phyloP scores from a whole-genome alignment of 2,113 vertebrate species.

The Coracopsis vasa region DNA sequence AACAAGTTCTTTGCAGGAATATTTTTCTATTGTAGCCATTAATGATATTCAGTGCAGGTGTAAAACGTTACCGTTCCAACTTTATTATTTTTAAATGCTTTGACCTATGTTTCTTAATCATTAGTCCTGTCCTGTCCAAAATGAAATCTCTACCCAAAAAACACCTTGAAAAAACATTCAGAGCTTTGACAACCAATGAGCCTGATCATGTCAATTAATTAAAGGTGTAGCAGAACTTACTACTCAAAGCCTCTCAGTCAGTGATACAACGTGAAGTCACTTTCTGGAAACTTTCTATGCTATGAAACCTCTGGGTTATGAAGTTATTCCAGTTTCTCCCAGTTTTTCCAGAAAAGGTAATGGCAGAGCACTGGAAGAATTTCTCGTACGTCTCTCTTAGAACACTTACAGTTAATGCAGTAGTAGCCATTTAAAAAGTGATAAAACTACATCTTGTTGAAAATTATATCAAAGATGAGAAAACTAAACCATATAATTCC shows the following conservation, averaged over 20 bases:
- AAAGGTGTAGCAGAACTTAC: not conserved
- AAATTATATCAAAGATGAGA: not conserved
- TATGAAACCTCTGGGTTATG: not conserved
- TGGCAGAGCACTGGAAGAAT: not conserved
- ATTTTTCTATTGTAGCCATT: not conserved
- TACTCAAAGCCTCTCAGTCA: not conserved
- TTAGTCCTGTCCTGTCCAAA: not conserved
- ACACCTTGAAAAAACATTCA: not conserved
- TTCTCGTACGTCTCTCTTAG: not conserved
- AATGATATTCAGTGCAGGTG: not conserved
- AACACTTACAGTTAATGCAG: fast-evolving
- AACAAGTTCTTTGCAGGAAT: not conserved
- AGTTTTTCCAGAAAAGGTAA: not conserved
- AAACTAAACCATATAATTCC: not conserved
- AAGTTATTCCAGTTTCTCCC: not conserved
- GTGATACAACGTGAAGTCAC: not conserved
- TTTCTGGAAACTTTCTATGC: not conserved
- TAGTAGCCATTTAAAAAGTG: not conserved
- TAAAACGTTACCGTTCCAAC: not conserved
- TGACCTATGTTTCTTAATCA: not conserved
- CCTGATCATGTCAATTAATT: not conserved
- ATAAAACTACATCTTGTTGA: not conserved
- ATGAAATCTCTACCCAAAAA: not conserved
- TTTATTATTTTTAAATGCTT: not conserved
- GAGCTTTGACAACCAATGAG: not conserved